Percentiles rank a stretch among this genome's conserved stretches.
These are phyloP conservation scores for Radopholus similis DNA, from an alignment of 1,140 invertebrate species.

Conservation along the genomic window DNA sequence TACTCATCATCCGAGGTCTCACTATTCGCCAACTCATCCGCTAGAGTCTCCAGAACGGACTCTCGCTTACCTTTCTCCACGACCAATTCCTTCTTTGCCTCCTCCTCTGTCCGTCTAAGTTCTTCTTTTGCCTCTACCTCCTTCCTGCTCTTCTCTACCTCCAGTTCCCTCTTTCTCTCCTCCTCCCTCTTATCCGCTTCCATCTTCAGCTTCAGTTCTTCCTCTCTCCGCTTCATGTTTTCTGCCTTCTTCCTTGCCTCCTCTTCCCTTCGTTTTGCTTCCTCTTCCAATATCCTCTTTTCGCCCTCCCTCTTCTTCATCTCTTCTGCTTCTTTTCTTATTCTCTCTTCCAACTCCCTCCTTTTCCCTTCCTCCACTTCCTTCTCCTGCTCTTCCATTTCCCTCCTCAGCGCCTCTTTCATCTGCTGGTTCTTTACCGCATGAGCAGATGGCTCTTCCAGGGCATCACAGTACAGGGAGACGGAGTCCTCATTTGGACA, in stretches of 20 bases:
- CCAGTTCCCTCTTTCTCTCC: neutral
- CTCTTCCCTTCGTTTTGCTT: neutral
- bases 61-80: neutral
- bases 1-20: slow-evolving; percentile 14
- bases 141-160: neutral
- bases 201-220: neutral
- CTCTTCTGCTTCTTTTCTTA: neutral
- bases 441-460: neutral
- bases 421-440: neutral
- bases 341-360: neutral
- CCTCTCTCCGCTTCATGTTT: neutral
- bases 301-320: neutral
- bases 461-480: slow-evolving; percentile 7
- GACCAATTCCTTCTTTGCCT: neutral
- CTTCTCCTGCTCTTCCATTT: neutral
- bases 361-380: neutral
- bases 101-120: neutral
- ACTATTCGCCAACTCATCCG: slow-evolving; percentile 5
- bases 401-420: neutral
- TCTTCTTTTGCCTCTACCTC: neutral
- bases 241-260: neutral
- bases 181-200: neutral
- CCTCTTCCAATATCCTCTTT: neutral
- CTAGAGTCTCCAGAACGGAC: neutral
- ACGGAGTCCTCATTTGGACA: slow-evolving; percentile 1